Evolutionary conservation across 1,140 invertebrate genomes (phyloP).

Genomic region (Bombus affinis): DNA sequence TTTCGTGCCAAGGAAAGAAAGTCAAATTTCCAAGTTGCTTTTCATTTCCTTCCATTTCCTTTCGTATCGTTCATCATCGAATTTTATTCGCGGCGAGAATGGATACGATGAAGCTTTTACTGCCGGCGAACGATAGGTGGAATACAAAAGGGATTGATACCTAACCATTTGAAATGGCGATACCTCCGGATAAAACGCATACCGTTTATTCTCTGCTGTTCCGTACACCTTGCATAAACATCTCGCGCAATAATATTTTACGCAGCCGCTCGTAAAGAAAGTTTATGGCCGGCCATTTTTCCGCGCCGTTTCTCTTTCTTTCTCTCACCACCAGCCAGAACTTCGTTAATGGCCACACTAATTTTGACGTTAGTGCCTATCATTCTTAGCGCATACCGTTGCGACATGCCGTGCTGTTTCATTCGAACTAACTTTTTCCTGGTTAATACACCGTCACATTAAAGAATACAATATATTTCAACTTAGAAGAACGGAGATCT

Average conservation of each 20-base stretch:
- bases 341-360: slow-evolving; percentile 43
- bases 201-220: slow-evolving; percentile 33
- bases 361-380: slow-evolving; percentile 35
- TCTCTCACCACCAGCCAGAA: not conserved
- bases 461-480: not conserved
- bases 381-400: slow-evolving; percentile 9
- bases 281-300: slow-evolving; percentile 22
- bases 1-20: not conserved
- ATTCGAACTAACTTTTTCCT: not conserved
- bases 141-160: slow-evolving; percentile 42
- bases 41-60: not conserved
- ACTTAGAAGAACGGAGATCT: not conserved
- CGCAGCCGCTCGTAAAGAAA: slow-evolving; percentile 30
- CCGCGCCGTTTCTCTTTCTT: not conserved
- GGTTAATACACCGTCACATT: not conserved
- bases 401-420: not conserved
- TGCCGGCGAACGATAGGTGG: slow-evolving; percentile 16
- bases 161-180: not conserved
- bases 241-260: slow-evolving; percentile 48
- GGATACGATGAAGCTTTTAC: slow-evolving; percentile 18
- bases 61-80: slow-evolving; percentile 32
- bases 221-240: slow-evolving; percentile 37
- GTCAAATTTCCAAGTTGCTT: slow-evolving; percentile 1
- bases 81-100: slow-evolving; percentile 34
- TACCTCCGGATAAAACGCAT: not conserved